Percentiles rank a stretch among this genome's conserved stretches.
These are phyloP conservation scores for Ciconia boyciana DNA, from an alignment of 2,113 vertebrate genomes.

Conservation along the genomic window DNA sequence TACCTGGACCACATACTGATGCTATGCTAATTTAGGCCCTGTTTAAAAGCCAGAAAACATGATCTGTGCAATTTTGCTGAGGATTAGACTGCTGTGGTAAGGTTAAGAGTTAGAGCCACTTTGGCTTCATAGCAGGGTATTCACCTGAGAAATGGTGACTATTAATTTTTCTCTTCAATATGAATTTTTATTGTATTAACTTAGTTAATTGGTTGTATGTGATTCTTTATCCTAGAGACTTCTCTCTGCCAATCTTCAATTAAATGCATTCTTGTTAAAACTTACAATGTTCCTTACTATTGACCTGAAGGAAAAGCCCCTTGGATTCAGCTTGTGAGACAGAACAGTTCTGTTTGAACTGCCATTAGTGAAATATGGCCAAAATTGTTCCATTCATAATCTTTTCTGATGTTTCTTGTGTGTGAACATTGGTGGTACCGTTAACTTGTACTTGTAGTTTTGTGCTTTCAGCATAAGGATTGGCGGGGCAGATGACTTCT, in stretches of 20 bases:
- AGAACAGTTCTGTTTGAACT: slow-evolving; percentile 24
- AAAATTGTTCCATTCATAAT: neutral
- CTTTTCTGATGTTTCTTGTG: neutral
- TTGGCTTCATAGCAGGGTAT: neutral
- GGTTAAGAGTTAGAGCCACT: neutral
- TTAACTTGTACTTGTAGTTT: neutral
- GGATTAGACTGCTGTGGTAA: neutral
- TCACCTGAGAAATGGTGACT: neutral
- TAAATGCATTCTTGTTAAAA: neutral
- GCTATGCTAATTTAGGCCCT: neutral
- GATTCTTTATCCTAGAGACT: neutral
- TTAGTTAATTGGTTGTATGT: neutral
- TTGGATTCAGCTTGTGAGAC: slow-evolving; percentile 6
- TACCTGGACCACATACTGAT: neutral
- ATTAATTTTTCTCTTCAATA: neutral
- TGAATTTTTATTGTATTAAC: neutral
- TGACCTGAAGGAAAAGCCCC: neutral
- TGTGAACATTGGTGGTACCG: neutral
- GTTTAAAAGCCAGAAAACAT: neutral
- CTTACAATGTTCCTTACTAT: neutral
- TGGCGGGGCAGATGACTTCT: slow-evolving; percentile 3
- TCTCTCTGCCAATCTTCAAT: neutral
- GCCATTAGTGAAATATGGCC: slow-evolving; percentile 24
- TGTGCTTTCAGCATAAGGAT: slow-evolving; percentile 6
- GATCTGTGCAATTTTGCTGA: neutral